Evolutionary conservation across 2,113 vertebrate genomes (phyloP), one percentile per base, ranked within the genome.

Genomic region (Xenopus tropicalis): DNA sequence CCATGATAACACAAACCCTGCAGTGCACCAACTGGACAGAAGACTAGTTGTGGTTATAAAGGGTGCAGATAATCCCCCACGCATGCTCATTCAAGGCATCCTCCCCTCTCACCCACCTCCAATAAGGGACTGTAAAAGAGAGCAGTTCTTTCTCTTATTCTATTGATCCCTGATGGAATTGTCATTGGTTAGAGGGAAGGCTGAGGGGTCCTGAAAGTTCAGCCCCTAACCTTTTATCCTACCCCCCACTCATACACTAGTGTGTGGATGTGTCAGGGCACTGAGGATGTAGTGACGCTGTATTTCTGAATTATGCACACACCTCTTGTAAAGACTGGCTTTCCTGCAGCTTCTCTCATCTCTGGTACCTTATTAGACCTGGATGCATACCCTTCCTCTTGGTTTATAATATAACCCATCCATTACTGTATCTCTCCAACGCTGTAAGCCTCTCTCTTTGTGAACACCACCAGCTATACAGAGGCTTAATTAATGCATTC

Each of bases 121-220:
- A 59, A 46, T 42, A 76, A 69, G 61, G 58, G 57, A 74, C 72
- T 54, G 29, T 65, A 43, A 46, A 54, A 68, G 62, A 59, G 72
- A 75, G 66, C 73, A 76, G 58, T 43, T 62, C 66, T 58, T 37
- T 69, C 25, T 46, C 48, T 67, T 43, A 57, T 62, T 63, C 66
- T 56, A 74, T 68, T 68, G 72, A 69, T 69, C 59, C 66, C 73
- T 63, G 73, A 56, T 76, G 73, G 58, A 43, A 57, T 72, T 62
- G 22, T 69, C 73, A 9, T 23, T 74, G 72, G 57, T 20, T 48
- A 51, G 29, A 54, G 66, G 46, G 66, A 46, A 63, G 51, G 73
- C 46, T 61, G 58, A 69, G 58, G 73, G 73, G 66, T 76, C 73
- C 66, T 51, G 59, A 29, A 59, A 56, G 58, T 56, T 20, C 58